Conservation (phyloP, 2,888 invertebrate genomes). For the Petrolisthes cinctipes region DNA sequence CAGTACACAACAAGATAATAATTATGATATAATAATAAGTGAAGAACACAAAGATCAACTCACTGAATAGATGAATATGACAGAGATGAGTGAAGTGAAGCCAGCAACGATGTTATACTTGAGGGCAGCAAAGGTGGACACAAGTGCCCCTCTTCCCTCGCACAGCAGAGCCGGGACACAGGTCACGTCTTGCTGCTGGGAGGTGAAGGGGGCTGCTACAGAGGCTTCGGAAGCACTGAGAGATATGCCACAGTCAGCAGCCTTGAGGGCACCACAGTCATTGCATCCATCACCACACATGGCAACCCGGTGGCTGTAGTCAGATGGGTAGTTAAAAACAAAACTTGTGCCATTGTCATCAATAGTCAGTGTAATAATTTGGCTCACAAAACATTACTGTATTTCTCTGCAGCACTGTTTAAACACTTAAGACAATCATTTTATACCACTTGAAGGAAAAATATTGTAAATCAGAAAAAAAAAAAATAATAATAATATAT, state of each 20-base stretch:
- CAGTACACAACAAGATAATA: neutral
- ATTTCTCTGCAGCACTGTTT: no score
- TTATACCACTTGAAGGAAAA: no score
- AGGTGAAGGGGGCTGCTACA: slow-evolving; percentile 69
- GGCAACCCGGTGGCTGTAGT: slow-evolving; percentile 73
- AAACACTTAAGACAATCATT: neutral
- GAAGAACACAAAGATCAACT: slow-evolving; percentile 55
- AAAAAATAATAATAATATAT: no score
- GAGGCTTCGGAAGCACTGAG: slow-evolving; percentile 70
- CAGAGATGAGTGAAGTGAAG: slow-evolving; percentile 71
- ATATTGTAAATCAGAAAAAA: no score
- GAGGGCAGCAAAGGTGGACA: slow-evolving; percentile 72
- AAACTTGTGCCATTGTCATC: no score
- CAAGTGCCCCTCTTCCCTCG: slow-evolving; percentile 72
- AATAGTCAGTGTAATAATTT: no score
- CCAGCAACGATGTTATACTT: slow-evolving; percentile 73
- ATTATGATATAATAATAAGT: neutral
- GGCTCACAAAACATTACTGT: no score
- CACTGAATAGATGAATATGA: slow-evolving; percentile 71
- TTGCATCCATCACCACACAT: slow-evolving; percentile 73
- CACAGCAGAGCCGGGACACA: slow-evolving; percentile 67
- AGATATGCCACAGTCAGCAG: slow-evolving; percentile 71
- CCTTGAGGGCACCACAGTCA: slow-evolving; percentile 72
- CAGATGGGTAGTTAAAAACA: no score
- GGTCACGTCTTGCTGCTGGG: slow-evolving; percentile 66